Base-by-base conservation (phyloP, 2,113 vertebrate genomes). In the Taurulus bubalis region DNA sequence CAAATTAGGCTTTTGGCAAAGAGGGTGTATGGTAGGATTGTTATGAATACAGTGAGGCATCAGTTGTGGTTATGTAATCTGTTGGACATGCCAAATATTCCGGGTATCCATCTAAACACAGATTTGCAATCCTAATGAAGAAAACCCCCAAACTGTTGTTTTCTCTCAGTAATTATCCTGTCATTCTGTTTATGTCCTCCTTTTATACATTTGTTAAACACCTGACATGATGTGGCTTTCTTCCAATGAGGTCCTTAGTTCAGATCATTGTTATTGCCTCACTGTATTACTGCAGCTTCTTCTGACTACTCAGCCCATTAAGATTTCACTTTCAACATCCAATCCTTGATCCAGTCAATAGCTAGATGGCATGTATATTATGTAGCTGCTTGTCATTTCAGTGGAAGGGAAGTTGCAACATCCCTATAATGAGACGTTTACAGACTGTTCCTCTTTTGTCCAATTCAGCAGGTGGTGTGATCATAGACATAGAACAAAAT, bases 1-100 rank as follows among this genome's bases (percentile, higher is more conserved):
- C 7, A 69, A 81, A 86, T 71, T 63, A 65, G 58, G 59, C 51
- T 75, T 22, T 64, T 83, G 75, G 64, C 22, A 77, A 72, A 73
- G 59, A 49, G 20, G 56, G 42, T 79, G 63, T 51, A 49, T 74
- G 66, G 34, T 47, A 32, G 40, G 77, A 34, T 71, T 83, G 66
- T 83, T 85, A 67, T 79, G 77, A 86, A 83, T 70, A 68, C 49
- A 53, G 55, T 26, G 60, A 84, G 69, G 68, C 71, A 65, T 67
- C n/a, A 53, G 51, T 75, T 66, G 47, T 69, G 24, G 42, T 90
- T 88, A 84, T 83, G 80, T 84, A 84, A 89, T 77, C 26, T 14
- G 28, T 38, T 60, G 45, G 12, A 68, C 68, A 53, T 86, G 26
- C 51, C 47, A 82, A 82, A 78, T 70, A 58, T 62, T 28, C 36